phyloP scores from a whole-genome alignment of 2,888 invertebrate genomes.

The Eupsilia transversa region DNA sequence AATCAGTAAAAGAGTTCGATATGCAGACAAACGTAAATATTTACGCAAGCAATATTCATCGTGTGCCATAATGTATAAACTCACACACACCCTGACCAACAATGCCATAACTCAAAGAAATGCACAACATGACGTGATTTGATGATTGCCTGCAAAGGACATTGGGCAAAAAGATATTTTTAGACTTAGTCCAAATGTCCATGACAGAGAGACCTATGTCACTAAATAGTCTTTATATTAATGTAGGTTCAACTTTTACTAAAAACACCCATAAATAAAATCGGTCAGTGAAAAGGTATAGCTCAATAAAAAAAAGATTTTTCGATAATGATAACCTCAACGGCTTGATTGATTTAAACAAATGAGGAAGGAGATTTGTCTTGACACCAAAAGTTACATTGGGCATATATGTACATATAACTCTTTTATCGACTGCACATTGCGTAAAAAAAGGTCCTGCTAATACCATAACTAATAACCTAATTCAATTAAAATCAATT shows the following conservation, averaged over 20 bases:
- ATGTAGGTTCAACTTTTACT: background rate
- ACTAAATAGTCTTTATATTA: background rate
- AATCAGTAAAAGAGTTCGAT: background rate
- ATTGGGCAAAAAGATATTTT: background rate
- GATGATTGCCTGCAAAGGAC: background rate
- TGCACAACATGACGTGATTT: background rate
- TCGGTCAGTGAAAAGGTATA: too few species aligned
- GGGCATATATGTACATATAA: background rate
- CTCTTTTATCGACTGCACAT: background rate
- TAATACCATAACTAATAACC: slow-evolving; percentile 7
- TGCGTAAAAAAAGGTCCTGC: background rate
- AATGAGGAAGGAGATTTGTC: background rate
- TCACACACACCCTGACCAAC: too few species aligned
- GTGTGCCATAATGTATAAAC: background rate
- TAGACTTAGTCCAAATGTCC: background rate
- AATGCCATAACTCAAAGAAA: background rate
- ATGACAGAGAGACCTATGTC: background rate
- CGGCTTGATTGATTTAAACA: background rate
- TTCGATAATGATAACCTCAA: background rate
- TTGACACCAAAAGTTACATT: background rate
- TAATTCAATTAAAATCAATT: slow-evolving; percentile 25
- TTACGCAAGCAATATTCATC: background rate
- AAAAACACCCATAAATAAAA: background rate
- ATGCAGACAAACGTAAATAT: too few species aligned
- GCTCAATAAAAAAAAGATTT: background rate